Evolutionary conservation across 2,113 vertebrate species (phyloP), one percentile per base, ranked within the genome.

Genomic region (Hepsetus odoe): DNA sequence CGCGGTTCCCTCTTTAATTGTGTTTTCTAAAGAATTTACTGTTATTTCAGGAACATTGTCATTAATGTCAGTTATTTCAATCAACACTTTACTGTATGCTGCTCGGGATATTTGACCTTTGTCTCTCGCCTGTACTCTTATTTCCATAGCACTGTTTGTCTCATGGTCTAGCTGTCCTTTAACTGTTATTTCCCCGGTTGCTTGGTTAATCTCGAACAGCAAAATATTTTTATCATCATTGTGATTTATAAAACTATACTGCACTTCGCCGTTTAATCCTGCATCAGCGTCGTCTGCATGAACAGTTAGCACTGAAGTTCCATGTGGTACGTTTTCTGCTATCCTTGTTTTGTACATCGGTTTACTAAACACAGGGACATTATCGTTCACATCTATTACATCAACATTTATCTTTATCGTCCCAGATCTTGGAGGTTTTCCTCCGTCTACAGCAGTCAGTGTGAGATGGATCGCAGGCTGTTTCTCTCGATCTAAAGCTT

Each of bases 311-410:
- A 95, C 82, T 4, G 79, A 65, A 0, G 87, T 83, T 0, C 92
- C 92, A 9, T 56, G 16, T 0, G 66, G 38, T 0, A 83, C 83
- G 53, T 91, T 95, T 87, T 95, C 94, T 0, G 0, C 26, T 20
- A 95, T 76, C 40, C 86, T 86, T 26, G 88, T 77, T 79, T 92
- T 87, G 24, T 94, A 89, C 33, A 95, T 68, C 0, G 78, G 59
- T 61, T 85, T 88, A 0, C 79, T 80, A 81, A 95, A 96, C 0
- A 72, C 62, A 0, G 95, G 94, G 0, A 88, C 76, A 8, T 95
- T 94, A n/a, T 96, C 95, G 49, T 96, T 96, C 1, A 14, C 88
- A n/a, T 96, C 95, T 8, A 91, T 75, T 0, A 95, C 88, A 79
- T 84, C 81, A 38, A 96, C 81, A 2, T 87, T 80, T 5, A 94